Evolutionary conservation across 2,797 vertebrate species (phyloP), one percentile per base, ranked within the genome.

Genomic region (Thripadectes ignobilis): DNA sequence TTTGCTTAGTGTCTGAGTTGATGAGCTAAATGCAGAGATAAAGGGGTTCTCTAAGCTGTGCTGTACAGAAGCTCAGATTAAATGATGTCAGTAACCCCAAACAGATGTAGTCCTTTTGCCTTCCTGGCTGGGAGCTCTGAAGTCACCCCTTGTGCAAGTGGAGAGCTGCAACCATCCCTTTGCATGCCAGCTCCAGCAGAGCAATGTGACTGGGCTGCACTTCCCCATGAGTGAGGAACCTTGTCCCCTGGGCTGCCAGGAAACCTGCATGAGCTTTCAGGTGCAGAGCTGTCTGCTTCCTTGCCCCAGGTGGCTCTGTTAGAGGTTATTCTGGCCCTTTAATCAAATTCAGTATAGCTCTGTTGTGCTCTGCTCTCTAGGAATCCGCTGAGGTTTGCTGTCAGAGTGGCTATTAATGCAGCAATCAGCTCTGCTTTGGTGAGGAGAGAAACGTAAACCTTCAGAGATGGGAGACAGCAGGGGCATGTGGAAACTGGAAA

Each of bases 301-400:
- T 71, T 83, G 75, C 46, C 36, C 73, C 52, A 43, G 68, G 78
- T 91, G 62, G 65, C 68, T 91, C 55, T 21, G 22, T 23, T 83
- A 80, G 83, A 95, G 89, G 65, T 94, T 95, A 91, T 71, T 91
- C 82, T 92, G 82, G 87, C 30, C 85, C 52, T 45, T 88, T 68
- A 88, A 83, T 93, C 85, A 88, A 92, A 92, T 77, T 61, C 75
- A 69, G 2, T 41, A 23, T 19, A 34, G 32, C 54, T 88, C 63
- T 85, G 68, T 43, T 92, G 82, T 71, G 57, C n/a, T 88, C 52
- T 95, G 87, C 58, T 73, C 85, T 83, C 87, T n/a, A 67, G 79
- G 71, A 94, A n/a, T 29, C 67, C 0, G 11, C 74, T 65, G 92
- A 82, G 78, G 29, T 89, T 87, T 76, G 88, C 93, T 90, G 87